phyloP scores from a whole-genome alignment of 2,888 invertebrate species.

The Chrysotoxum bicinctum region DNA sequence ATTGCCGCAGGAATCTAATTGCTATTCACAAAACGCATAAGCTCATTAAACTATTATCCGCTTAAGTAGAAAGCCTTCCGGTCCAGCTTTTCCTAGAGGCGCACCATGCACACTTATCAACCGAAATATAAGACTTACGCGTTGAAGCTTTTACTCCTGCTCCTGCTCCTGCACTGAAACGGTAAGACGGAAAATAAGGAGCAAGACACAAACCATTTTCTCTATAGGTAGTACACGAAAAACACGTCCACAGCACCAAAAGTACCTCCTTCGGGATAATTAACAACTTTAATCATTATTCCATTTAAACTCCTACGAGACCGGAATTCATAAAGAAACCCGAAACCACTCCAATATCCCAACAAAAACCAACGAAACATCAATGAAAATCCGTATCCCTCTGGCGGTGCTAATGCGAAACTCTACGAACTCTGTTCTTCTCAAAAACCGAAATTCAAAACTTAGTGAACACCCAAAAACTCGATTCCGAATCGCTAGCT shows the following conservation, averaged over 20 bases:
- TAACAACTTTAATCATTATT: slow-evolving; percentile 73
- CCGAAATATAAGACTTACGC: not conserved
- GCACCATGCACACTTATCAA: slow-evolving; percentile 49
- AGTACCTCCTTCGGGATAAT: slow-evolving; percentile 70
- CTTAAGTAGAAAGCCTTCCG: slow-evolving; percentile 65
- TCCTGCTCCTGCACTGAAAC: not conserved
- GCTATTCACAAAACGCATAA: slow-evolving; percentile 68
- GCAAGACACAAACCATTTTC: slow-evolving; percentile 21
- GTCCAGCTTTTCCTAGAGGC: slow-evolving; percentile 19
- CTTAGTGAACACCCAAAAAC: slow-evolving; percentile 39
- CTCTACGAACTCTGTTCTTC: not conserved
- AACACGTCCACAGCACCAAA: slow-evolving; percentile 50
- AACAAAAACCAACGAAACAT: slow-evolving; percentile 7
- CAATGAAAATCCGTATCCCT: slow-evolving; percentile 38
- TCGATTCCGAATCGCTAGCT: slow-evolving; percentile 61
- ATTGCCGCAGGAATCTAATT: slow-evolving; percentile 45
- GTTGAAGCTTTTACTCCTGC: not conserved
- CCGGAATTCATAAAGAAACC: slow-evolving; percentile 58
- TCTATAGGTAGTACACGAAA: slow-evolving; percentile 32
- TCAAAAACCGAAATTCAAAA: slow-evolving; percentile 8
- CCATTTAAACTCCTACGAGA: slow-evolving; percentile 71
- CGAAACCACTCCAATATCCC: not conserved
- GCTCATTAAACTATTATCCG: slow-evolving; percentile 72
- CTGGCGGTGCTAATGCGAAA: slow-evolving; percentile 10
- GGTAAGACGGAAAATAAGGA: slow-evolving; percentile 7